A percentile compares a stretch with the other conserved stretches of the same genome.
Conservation (phyloP, 2,113 vertebrate species). For the Shinisaurus crocodilurus region DNA sequence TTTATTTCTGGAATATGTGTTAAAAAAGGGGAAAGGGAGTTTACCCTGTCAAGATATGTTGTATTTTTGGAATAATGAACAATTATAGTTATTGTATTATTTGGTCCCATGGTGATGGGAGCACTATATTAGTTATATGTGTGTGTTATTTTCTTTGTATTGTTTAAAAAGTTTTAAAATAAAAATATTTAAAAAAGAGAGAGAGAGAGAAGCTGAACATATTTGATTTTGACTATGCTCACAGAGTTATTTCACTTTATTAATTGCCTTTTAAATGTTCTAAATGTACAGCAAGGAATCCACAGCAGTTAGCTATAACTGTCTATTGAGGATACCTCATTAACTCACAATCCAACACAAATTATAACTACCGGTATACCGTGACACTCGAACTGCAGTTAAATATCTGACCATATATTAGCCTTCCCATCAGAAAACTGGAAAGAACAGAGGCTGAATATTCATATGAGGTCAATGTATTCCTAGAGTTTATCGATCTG, state of each 20-base stretch:
- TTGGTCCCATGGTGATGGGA: too few species aligned
- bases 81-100: too few species aligned
- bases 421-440: constrained; percentile 49
- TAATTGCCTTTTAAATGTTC: constrained; percentile 9
- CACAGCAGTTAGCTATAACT: neutral
- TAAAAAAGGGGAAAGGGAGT: too few species aligned
- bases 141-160: too few species aligned
- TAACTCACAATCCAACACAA: neutral
- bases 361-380: neutral
- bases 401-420: constrained; percentile 26
- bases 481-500: constrained; percentile 46
- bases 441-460: constrained; percentile 21
- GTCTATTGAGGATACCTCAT: neutral
- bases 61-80: too few species aligned
- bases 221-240: neutral
- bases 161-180: too few species aligned
- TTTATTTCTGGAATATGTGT: too few species aligned
- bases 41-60: too few species aligned
- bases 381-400: neutral
- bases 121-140: too few species aligned
- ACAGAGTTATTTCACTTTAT: constrained; percentile 2
- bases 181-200: too few species aligned
- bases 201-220: too few species aligned
- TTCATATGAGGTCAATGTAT: constrained; percentile 24
- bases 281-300: neutral